These are phyloP conservation scores for Leuciscus idus DNA, from an alignment of 2,113 vertebrate genomes.

Conservation along the genomic window DNA sequence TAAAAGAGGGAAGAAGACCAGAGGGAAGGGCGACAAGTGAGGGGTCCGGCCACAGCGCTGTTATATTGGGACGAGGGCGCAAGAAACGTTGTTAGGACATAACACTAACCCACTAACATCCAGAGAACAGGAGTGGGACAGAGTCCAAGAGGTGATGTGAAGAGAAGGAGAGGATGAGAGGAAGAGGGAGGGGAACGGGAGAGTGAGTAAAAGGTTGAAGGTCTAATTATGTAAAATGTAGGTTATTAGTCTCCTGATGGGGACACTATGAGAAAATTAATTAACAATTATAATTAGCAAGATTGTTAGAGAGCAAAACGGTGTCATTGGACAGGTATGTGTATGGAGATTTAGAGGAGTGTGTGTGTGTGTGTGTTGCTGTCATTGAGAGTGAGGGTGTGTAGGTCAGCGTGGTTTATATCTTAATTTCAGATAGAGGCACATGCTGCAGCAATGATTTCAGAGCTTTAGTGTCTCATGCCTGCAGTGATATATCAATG, in stretches of 20 bases:
- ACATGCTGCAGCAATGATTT: slow-evolving; percentile 11
- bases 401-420: slow-evolving; percentile 51
- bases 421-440: slow-evolving; percentile 45
- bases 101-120: slow-evolving; percentile 41
- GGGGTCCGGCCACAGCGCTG: slow-evolving; percentile 15
- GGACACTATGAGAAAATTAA: slow-evolving; percentile 82
- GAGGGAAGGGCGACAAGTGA: not conserved
- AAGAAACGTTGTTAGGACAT: slow-evolving; percentile 24
- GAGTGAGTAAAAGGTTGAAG: slow-evolving; percentile 77
- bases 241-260: slow-evolving; percentile 86
- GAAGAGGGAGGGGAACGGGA: slow-evolving; percentile 67
- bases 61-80: not conserved
- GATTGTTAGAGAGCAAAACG: slow-evolving; percentile 85
- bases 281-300: slow-evolving; percentile 88
- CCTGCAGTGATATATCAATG: not conserved
- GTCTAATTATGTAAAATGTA: slow-evolving; percentile 86
- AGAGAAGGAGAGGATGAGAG: slow-evolving; percentile 51
- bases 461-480: not conserved
- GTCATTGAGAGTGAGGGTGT: slow-evolving; percentile 54
- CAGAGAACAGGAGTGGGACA: slow-evolving; percentile 11
- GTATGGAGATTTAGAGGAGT: slow-evolving; percentile 62
- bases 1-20: slow-evolving; percentile 42
- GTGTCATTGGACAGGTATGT: slow-evolving; percentile 73
- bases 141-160: slow-evolving; percentile 24
- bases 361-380: slow-evolving; percentile 51